phyloP scores from a whole-genome alignment of 2,113 vertebrate species.

The Lepidiolamprologus cunningtoni region DNA sequence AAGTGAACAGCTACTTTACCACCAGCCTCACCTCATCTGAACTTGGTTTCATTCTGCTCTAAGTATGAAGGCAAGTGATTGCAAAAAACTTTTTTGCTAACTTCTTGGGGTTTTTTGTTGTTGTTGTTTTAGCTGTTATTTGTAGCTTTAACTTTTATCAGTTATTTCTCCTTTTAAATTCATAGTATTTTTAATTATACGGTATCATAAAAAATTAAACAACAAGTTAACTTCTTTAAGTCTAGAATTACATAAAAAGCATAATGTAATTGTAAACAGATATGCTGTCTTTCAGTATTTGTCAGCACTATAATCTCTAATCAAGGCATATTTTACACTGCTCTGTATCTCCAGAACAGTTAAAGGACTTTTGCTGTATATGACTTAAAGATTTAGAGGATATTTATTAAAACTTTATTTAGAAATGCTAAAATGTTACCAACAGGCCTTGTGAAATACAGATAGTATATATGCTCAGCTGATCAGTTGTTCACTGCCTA shows the following conservation, averaged over 20 bases:
- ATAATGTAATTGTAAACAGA: not conserved
- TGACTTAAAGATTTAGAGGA: not conserved
- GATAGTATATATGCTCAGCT: not conserved
- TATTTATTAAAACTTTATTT: not conserved
- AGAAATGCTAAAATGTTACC: not conserved
- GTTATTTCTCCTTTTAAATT: not conserved
- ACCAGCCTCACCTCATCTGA: not conserved
- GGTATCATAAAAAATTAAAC: not conserved
- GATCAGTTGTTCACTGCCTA: not conserved
- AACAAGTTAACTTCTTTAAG: not conserved
- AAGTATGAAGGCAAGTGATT: not conserved
- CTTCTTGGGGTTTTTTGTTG: accelerated
- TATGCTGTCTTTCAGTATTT: not conserved
- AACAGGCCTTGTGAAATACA: not conserved
- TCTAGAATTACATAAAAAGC: not conserved
- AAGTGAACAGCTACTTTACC: not conserved
- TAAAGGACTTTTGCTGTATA: not conserved
- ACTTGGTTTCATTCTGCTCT: not conserved
- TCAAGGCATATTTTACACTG: not conserved
- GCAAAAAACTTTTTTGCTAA: not conserved
- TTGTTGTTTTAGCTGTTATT: not conserved
- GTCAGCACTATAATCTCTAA: not conserved
- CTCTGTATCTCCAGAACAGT: not conserved
- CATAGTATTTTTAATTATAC: not conserved
- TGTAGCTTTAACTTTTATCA: not conserved